These are phyloP conservation scores for Phoebastria nigripes DNA, from an alignment of 2,797 vertebrate genomes.

Conservation along the genomic window DNA sequence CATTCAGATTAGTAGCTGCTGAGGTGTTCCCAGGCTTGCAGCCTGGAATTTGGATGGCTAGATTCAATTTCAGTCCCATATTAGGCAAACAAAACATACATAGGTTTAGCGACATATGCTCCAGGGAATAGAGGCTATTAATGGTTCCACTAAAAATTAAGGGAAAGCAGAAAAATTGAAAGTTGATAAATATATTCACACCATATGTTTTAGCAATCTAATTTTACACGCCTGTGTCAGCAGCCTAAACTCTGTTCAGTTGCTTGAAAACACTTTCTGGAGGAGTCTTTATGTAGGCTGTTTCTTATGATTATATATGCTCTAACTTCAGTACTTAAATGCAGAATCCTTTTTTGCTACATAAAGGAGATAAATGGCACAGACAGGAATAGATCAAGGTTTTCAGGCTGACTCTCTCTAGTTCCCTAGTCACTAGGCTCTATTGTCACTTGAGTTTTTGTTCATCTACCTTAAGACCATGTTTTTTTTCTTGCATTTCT, in stretches of 20 bases:
- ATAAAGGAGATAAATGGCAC: slow-evolving; percentile 36
- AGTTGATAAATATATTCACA: slow-evolving; percentile 55
- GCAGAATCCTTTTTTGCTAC: not conserved
- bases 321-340: slow-evolving; percentile 33
- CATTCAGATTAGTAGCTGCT: not conserved
- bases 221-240: slow-evolving; percentile 57
- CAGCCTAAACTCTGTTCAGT: slow-evolving; percentile 45
- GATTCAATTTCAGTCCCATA: not conserved
- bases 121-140: slow-evolving; percentile 1
- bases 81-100: not conserved
- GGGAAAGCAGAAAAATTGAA: slow-evolving; percentile 8
- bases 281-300: slow-evolving; percentile 57
- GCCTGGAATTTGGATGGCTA: not conserved
- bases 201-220: slow-evolving; percentile 62
- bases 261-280: slow-evolving; percentile 61
- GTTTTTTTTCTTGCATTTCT: not conserved
- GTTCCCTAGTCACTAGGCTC: not conserved
- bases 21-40: not conserved
- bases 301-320: slow-evolving; percentile 45
- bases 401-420: slow-evolving; percentile 5
- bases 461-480: not conserved
- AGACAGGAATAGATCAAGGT: slow-evolving; percentile 39
- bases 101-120: not conserved
- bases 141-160: slow-evolving; percentile 19
- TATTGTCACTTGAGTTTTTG: not conserved